These are phyloP conservation scores for Pseudocheirus occidentalis DNA, from an alignment of 2,797 vertebrate genomes.

Conservation along the genomic window DNA sequence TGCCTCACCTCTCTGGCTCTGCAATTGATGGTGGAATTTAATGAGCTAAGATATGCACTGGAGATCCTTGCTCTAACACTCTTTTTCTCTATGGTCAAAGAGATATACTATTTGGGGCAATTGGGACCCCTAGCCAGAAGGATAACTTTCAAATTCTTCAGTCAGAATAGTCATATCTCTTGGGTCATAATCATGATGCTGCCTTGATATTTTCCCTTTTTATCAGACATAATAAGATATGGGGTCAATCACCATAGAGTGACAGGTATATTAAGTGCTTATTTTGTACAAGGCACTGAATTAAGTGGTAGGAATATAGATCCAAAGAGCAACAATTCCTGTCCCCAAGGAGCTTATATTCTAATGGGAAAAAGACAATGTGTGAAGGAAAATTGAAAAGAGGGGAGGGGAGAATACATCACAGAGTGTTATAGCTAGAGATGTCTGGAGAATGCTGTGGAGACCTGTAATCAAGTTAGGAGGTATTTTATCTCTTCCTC, in stretches of 20 bases:
- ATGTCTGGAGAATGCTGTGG: not conserved
- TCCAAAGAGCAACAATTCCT: not conserved
- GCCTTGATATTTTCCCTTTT: not conserved
- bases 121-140: not conserved
- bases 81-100: not conserved
- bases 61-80: not conserved
- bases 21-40: not conserved
- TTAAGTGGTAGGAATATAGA: not conserved
- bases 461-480: not conserved
- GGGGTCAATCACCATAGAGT: not conserved
- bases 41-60: not conserved
- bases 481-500: not conserved
- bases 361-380: not conserved
- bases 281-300: no score
- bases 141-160: not conserved
- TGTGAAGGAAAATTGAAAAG: not conserved
- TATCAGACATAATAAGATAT: not conserved
- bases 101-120: not conserved
- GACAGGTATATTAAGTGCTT: not conserved
- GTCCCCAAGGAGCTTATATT: not conserved
- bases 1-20: not conserved
- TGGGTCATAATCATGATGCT: not conserved
- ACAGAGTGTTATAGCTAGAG: not conserved
- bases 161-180: not conserved
- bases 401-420: not conserved